Evolutionary conservation across 2,797 vertebrate species (phyloP), one percentile per base, ranked within the genome.

Genomic region (Anguilla megastoma): DNA sequence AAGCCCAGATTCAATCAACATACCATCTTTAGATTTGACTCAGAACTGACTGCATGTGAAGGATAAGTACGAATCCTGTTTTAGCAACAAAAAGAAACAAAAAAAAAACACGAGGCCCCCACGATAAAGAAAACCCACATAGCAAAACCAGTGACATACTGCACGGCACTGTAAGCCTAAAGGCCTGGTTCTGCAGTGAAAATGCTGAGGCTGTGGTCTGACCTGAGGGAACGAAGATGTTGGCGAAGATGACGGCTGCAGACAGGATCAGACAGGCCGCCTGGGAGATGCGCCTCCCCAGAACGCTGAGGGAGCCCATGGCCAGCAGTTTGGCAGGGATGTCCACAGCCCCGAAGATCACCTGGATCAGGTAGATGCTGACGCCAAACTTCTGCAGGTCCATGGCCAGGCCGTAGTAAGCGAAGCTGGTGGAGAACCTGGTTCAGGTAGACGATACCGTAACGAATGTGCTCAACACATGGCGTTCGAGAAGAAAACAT

Each of bases 301-400:
- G 74, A 88, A 91, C 95, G 87, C 86, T 95, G 89, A 96, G 95
- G 90, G 93, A 92, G 6, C 89, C 87, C 84, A 96, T 92, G 83
- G 94, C 94, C 0, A 95, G 3, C 21, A 97, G 56, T 87, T 97
- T 97, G 80, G 96, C 95, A 0, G 96, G 96, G 88, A 97, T 79
- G 88, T 97, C 96, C 0, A 97, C 95, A 0, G 90, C 90, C 3
- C 94, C 95, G n/a, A 97, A 97, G 84, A 97, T 96, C 71, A 96
- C 52, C 91, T 97, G 96, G 66, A 96, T 95, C 87, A 96, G 90
- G 90, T 96, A 97, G 89, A 97, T 96, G 90, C 91, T 94, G 85
- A 97, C 93, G 3, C 96, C 96, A 1, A 97, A 97, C 92, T 95
- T 95, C 94, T 97, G 96, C 86, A 97, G 94, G 89, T 97, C 96